phyloP scores from a whole-genome alignment of 2,113 vertebrate species.

The Labeo catla region DNA sequence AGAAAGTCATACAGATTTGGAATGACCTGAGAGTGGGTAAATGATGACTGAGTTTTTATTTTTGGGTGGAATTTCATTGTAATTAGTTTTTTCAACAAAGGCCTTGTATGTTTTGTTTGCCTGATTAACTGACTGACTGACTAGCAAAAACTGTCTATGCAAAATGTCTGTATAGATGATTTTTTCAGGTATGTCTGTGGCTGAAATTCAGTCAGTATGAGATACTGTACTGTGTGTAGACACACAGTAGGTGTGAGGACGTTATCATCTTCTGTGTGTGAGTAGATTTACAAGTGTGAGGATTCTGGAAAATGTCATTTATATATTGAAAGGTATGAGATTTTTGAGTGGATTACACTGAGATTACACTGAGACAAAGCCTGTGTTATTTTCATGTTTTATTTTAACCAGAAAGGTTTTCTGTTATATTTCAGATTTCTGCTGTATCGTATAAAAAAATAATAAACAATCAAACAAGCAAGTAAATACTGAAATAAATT shows the following conservation, averaged over 20 bases:
- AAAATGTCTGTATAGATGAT: background rate
- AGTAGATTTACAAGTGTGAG: constrained; percentile 25
- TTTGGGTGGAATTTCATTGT: background rate
- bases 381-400: constrained; percentile 16
- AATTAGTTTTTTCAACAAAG: background rate
- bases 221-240: background rate
- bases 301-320: background rate
- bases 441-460: background rate
- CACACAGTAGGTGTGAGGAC: background rate
- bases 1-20: background rate
- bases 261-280: background rate
- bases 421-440: background rate
- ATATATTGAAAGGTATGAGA: constrained; percentile 11
- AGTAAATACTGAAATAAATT: background rate
- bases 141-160: background rate
- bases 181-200: background rate
- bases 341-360: constrained; percentile 45
- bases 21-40: background rate
- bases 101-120: background rate
- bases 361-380: background rate
- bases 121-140: background rate
- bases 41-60: background rate
- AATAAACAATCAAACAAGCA: too few relatives aligned
- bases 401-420: background rate
- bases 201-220: constrained; percentile 16